A percentile compares a stretch with the other conserved stretches of the same genome.
Evolutionary conservation across 2,797 vertebrate genomes (phyloP).

Genomic region (Borostomias antarcticus): DNA sequence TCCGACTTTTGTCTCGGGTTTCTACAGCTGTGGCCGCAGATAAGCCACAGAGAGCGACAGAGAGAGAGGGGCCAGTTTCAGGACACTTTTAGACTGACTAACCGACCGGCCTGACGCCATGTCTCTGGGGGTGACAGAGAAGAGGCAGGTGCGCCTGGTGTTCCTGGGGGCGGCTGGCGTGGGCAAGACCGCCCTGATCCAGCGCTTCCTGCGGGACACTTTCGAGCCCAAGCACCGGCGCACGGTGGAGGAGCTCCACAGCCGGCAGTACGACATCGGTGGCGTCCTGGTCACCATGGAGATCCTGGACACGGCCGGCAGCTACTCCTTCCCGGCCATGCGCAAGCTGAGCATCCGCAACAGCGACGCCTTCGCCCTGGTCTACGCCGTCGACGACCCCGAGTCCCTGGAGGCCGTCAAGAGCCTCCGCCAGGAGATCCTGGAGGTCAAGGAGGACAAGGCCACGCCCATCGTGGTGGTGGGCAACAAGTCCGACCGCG

Average conservation of each 20-base stretch:
- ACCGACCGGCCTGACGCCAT: conserved; percentile 55
- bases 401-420: conserved; percentile 86
- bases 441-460: conserved; percentile 90
- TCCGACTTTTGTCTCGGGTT: not conserved
- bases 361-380: conserved; percentile 88
- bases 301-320: conserved; percentile 92
- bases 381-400: conserved; percentile 85
- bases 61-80: conserved; percentile 5
- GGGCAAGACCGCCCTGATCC: conserved; percentile 89
- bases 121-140: conserved; percentile 88
- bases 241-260: conserved; percentile 89
- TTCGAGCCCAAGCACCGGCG: conserved; percentile 89
- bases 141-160: conserved; percentile 86
- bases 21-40: not conserved
- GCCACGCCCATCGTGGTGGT: conserved; percentile 87
- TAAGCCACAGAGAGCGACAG: not conserved
- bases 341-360: conserved; percentile 90
- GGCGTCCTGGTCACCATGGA: conserved; percentile 84
- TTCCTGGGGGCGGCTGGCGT: conserved; percentile 90
- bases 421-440: conserved; percentile 87
- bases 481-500: conserved; percentile 86
- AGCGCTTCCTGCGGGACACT: conserved; percentile 86
- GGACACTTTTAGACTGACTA: not conserved
- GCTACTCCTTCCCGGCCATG: conserved; percentile 94
- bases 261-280: conserved; percentile 85